A percentile compares a stretch with the other conserved stretches of the same genome.
phyloP scores from a whole-genome alignment of 1,140 invertebrate species.

The Drosophila quadrilineata region DNA sequence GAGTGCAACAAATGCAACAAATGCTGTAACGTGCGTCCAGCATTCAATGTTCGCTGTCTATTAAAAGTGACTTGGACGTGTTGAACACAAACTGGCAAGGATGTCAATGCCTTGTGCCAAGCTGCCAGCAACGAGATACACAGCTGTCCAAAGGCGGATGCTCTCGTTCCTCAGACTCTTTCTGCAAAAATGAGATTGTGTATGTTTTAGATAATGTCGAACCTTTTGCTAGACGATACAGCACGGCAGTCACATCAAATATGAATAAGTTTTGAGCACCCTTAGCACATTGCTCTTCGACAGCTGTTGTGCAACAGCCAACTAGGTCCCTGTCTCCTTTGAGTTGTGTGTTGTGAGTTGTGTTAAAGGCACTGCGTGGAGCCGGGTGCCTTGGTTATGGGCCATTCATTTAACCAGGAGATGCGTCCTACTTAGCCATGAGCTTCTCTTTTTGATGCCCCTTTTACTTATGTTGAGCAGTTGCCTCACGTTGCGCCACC shows the following conservation, averaged over 20 bases:
- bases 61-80: conserved; percentile 60
- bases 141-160: neutral
- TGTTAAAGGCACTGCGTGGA: conserved; percentile 36
- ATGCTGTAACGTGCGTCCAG: conserved; percentile 8
- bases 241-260: conserved; percentile 43
- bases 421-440: neutral
- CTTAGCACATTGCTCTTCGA: conserved; percentile 18
- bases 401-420: conserved; percentile 3
- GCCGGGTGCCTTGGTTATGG: conserved; percentile 24
- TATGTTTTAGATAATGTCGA: conserved; percentile 64
- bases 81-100: conserved; percentile 38
- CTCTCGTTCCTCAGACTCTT: neutral
- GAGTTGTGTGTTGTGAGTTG: conserved; percentile 35
- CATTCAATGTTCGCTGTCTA: conserved; percentile 58
- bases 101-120: conserved; percentile 31
- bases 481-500: conserved; percentile 4
- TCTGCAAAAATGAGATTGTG: conserved; percentile 44
- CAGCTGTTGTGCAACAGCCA: conserved; percentile 30
- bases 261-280: conserved; percentile 57
- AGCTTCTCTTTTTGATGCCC: too few species aligned
- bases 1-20: conserved; percentile 30
- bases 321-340: too few species aligned
- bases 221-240: conserved; percentile 12
- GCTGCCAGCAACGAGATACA: neutral
- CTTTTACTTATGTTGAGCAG: conserved; percentile 13